Evolutionary conservation across 1,140 invertebrate species (phyloP).

Genomic region (Pentalonia nigronervosa): DNA sequence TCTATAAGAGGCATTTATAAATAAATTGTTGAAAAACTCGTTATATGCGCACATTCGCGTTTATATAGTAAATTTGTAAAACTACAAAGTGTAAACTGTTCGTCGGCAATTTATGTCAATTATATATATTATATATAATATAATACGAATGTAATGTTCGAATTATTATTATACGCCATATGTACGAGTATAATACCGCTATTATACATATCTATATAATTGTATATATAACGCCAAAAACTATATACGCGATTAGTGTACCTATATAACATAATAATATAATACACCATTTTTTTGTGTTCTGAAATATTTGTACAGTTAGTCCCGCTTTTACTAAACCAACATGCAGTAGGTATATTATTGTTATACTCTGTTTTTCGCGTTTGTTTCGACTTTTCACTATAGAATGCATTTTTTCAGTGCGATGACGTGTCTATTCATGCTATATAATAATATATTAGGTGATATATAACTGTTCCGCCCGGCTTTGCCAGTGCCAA

Average conservation of each 20-base stretch:
- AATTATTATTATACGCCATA: conserved; percentile 29
- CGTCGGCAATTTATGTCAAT: conserved; percentile 1
- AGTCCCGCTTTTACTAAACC: too few species aligned
- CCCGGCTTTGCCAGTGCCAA: too few species aligned
- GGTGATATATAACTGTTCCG: too few species aligned
- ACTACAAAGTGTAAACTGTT: neutral
- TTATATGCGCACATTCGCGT: neutral
- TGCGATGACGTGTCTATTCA: neutral
- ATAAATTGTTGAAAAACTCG: conserved; percentile 21
- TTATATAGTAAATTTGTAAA: neutral
- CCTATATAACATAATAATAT: neutral
- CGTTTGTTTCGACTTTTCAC: neutral
- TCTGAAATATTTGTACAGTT: neutral
- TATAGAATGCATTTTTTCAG: neutral
- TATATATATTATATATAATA: neutral
- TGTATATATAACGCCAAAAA: neutral
- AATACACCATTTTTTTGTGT: neutral
- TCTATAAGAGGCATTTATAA: neutral
- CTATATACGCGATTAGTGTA: neutral
- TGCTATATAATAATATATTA: too few species aligned
- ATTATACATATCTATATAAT: neutral
- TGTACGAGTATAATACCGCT: neutral
- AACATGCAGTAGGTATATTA: too few species aligned
- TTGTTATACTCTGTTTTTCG: neutral
- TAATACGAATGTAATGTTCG: conserved; percentile 13